Evolutionary conservation across 2,888 invertebrate genomes (phyloP), one percentile per base, ranked within the genome.

Genomic region (Cataglyphis albicans): DNA sequence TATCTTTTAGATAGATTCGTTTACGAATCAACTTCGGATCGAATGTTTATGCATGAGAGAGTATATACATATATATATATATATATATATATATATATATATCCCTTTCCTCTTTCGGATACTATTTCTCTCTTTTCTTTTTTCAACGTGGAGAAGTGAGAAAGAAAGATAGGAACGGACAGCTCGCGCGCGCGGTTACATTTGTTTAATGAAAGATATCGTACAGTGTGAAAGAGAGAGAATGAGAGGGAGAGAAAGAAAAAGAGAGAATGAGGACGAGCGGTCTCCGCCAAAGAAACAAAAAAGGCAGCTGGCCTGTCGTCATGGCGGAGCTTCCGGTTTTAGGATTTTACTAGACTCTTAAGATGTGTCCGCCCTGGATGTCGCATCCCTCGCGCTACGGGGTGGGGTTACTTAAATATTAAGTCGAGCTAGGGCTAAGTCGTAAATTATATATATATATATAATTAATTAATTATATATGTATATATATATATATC

Each of bases 271-370:
- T 67, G 81, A 52, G 48, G 82, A 84, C 72, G 83, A 81, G 81
- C 80, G 80, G 84, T 86, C 84, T 89, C 86, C 87, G 87, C 81
- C 87, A 84, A 83, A 84, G 85, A 84, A 84, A 87, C 70, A 75
- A 88, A 88, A 87, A 85, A 90, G 91, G 92, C 93, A 94, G 93
- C 93, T 93, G 93, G 93, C 89, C 93, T 94, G 93, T 91, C 91
- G 88, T 82, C 84, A 87, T 82, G 91, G 91, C 92, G 91, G 91
- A 91, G 91, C 91, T 93, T 93, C 92, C 93, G 93, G 91, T 93
- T 93, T 92, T 93, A 93, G 92, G 91, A 91, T 92, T 91, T 80
- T 90, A 91, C 88, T 92, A 91, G 91, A 89, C 91, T 93, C 91
- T 91, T 92, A 91, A 93, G 90, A 85, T 81, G 87, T 91, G 88